Conservation (phyloP, 2,113 vertebrate genomes). For the Camelus bactrianus region DNA sequence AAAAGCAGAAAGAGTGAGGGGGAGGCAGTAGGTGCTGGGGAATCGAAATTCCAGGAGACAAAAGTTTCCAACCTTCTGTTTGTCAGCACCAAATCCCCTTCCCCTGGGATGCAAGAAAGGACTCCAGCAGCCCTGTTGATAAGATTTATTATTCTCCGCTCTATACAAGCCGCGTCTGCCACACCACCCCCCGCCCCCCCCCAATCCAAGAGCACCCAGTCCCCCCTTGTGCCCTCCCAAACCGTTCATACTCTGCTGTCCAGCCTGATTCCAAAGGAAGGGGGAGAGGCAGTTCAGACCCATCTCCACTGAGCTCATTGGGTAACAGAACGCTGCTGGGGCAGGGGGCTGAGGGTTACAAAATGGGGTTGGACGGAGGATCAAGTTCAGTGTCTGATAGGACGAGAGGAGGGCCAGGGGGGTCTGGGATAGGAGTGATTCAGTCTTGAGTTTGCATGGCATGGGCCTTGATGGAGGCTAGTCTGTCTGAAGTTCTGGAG, state of each 20-base stretch:
- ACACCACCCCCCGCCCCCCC: slow-evolving; percentile 46
- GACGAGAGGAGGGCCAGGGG: background rate
- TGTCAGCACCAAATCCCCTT: background rate
- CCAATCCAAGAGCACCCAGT: slow-evolving; percentile 57
- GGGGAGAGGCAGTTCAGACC: background rate
- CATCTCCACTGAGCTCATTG: background rate
- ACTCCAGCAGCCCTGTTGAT: background rate
- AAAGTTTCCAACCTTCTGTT: background rate
- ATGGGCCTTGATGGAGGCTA: background rate
- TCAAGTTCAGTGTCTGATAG: background rate
- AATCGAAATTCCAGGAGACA: background rate
- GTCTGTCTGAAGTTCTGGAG: background rate
- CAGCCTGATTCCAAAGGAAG: background rate
- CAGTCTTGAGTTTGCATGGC: slow-evolving; percentile 1
- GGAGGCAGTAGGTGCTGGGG: rapidly evolving
- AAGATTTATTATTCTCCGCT: slow-evolving; percentile 81
- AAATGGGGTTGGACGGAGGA: background rate
- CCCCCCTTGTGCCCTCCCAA: background rate
- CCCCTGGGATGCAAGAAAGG: background rate
- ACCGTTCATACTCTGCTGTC: background rate
- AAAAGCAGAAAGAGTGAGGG: background rate
- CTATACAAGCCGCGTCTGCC: slow-evolving; percentile 78
- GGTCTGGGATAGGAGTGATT: background rate
- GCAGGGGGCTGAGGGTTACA: background rate
- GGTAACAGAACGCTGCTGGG: background rate